Conservation (phyloP, 2,888 invertebrate genomes). For the Poecilobothrus nobilitatus region DNA sequence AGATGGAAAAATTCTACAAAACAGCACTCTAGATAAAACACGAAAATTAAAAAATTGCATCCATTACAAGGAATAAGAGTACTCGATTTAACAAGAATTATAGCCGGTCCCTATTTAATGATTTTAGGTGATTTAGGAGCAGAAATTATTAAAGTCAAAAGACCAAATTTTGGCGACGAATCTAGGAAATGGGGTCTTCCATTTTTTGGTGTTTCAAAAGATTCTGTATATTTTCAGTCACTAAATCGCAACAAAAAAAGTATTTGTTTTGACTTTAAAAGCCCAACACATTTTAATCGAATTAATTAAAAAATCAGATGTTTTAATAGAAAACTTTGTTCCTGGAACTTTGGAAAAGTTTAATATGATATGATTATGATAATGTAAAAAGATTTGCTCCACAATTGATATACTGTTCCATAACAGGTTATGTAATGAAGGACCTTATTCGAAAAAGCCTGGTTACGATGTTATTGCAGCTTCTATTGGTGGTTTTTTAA, state of each 20-base stretch:
- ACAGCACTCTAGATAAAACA: neutral
- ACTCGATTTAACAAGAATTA: too few species aligned
- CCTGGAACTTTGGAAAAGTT: slow-evolving; percentile 76
- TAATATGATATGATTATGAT: slow-evolving; percentile 74
- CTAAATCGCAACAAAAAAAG: slow-evolving; percentile 93
- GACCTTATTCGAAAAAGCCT: too few species aligned
- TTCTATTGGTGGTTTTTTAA: too few species aligned
- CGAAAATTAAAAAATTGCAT: slow-evolving; percentile 39
- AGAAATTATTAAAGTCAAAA: too few species aligned
- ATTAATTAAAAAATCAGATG: slow-evolving; percentile 69
- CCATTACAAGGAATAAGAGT: too few species aligned
- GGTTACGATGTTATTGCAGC: too few species aligned
- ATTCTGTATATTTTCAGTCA: slow-evolving; percentile 75
- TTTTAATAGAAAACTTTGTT: slow-evolving; percentile 87
- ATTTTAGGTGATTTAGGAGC: too few species aligned
- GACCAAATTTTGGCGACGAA: too few species aligned
- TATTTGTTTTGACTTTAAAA: slow-evolving; percentile 72
- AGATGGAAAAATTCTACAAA: too few species aligned
- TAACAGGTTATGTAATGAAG: slow-evolving; percentile 81
- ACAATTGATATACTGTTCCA: slow-evolving; percentile 80
- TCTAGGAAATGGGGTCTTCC: slow-evolving; percentile 99
- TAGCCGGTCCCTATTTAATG: too few species aligned
- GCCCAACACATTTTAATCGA: slow-evolving; percentile 62
- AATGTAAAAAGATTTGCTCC: slow-evolving; percentile 62
- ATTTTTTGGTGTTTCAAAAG: slow-evolving; percentile 55